phyloP scores from a whole-genome alignment of 2,888 invertebrate species.

The Euspilapteryx auroguttella region DNA sequence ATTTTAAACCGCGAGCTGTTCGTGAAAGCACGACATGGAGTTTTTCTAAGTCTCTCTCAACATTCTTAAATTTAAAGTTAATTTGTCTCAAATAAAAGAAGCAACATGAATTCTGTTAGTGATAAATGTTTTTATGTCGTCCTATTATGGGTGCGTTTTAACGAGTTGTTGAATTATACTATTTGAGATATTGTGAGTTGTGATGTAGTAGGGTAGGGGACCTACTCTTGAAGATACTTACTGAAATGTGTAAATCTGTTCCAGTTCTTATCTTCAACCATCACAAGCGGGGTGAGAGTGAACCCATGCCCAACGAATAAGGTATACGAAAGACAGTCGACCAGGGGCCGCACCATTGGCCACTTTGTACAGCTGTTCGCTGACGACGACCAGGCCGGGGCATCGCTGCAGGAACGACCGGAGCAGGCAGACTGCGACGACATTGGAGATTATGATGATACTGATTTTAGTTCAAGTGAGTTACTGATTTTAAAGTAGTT shows the following conservation, averaged over 20 bases:
- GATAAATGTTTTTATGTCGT: too few relatives aligned
- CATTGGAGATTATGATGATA: slow-evolving; percentile 49
- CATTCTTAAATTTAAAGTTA: slow-evolving; percentile 4
- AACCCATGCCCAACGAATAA: slow-evolving; percentile 41
- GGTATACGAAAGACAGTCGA: slow-evolving; percentile 29
- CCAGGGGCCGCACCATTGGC: slow-evolving; percentile 17
- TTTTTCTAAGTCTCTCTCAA: slow-evolving; percentile 4
- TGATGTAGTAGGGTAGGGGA: too few relatives aligned
- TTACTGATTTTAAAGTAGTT: slow-evolving; percentile 7
- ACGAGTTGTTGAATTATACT: too few relatives aligned
- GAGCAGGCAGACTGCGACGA: slow-evolving; percentile 41
- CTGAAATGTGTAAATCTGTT: too few relatives aligned
- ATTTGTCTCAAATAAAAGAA: slow-evolving; percentile 10
- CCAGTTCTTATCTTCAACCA: not conserved
- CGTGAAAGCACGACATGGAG: too few relatives aligned
- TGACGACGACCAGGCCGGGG: not conserved
- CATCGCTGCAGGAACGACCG: not conserved
- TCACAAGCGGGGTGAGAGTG: slow-evolving; percentile 8
- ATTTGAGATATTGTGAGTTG: too few relatives aligned
- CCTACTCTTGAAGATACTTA: too few relatives aligned
- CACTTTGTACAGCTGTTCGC: slow-evolving; percentile 23
- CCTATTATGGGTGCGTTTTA: too few relatives aligned
- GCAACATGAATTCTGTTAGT: too few relatives aligned
- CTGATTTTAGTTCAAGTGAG: slow-evolving; percentile 40
- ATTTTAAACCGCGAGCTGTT: too few relatives aligned